These are phyloP conservation scores for Ooceraea biroi DNA, from an alignment of 1,140 invertebrate species.

Conservation along the genomic window DNA sequence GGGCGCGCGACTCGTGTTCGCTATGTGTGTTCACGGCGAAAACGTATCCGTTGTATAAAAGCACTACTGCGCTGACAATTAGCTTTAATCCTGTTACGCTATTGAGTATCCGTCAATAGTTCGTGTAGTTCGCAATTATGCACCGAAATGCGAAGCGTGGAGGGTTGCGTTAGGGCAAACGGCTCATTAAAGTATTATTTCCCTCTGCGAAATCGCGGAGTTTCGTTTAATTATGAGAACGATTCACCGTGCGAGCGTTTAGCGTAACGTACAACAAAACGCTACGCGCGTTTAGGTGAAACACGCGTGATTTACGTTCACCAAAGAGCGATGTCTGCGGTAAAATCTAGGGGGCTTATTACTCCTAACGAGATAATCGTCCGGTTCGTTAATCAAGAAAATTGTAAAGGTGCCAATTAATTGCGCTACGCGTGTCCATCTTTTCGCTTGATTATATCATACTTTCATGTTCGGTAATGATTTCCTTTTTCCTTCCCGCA, in stretches of 20 bases:
- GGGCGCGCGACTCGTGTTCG: conserved; percentile 19
- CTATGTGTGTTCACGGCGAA: conserved; percentile 4
- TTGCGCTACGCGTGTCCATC: background rate
- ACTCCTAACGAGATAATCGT: no score
- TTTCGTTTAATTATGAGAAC: conserved; percentile 24
- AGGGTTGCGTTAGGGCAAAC: conserved; percentile 24
- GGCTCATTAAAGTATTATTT: conserved; percentile 60
- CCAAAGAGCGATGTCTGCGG: no score
- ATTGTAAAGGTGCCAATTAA: background rate
- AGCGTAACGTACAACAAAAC: background rate
- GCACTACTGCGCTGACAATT: conserved; percentile 51
- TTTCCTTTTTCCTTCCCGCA: background rate
- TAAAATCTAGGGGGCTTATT: no score
- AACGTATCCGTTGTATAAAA: conserved; percentile 53
- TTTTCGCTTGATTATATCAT: no score
- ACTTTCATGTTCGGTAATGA: no score
- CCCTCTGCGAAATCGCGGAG: conserved; percentile 27
- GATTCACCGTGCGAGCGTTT: background rate
- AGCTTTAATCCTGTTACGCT: conserved; percentile 46
- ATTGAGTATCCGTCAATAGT: conserved; percentile 54
- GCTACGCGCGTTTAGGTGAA: background rate
- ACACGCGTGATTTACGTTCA: conserved; percentile 20
- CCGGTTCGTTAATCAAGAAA: background rate
- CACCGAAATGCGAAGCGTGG: conserved; percentile 38
- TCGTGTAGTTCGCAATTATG: conserved; percentile 45